Percentiles rank a stretch among this genome's conserved stretches.
These are phyloP conservation scores for Anisognathus igniventris DNA, from an alignment of 2,797 vertebrate species.

Conservation along the genomic window DNA sequence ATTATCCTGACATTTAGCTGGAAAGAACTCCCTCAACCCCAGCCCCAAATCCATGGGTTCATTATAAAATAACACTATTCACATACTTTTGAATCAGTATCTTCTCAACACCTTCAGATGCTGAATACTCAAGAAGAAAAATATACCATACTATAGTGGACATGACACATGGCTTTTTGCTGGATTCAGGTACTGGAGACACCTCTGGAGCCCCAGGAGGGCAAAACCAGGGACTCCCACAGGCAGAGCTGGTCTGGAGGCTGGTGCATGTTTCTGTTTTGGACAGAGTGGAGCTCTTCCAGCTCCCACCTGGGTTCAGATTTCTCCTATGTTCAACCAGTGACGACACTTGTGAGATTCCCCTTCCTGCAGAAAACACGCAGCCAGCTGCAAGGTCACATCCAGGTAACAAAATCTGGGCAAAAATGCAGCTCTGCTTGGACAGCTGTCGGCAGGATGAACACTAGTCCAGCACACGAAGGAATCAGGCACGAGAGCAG, in stretches of 20 bases:
- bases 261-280: neutral
- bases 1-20: slow-evolving; percentile 36
- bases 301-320: neutral
- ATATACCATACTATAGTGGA: slow-evolving; percentile 34
- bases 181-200: neutral
- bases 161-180: slow-evolving; percentile 54
- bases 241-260: neutral
- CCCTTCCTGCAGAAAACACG: slow-evolving; percentile 16
- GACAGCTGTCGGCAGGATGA: slow-evolving; percentile 49
- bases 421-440: slow-evolving; percentile 37
- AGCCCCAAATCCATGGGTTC: slow-evolving; percentile 6
- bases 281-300: neutral
- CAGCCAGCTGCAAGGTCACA: slow-evolving; percentile 29
- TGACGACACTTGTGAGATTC: neutral
- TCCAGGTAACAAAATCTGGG: neutral
- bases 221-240: neutral
- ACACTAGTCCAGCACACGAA: slow-evolving; percentile 48
- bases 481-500: slow-evolving; percentile 51
- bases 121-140: slow-evolving; percentile 69
- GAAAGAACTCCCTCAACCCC: neutral
- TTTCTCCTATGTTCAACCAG: neutral
- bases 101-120: slow-evolving; percentile 70
- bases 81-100: slow-evolving; percentile 65
- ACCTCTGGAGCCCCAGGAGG: neutral
- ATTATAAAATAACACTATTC: slow-evolving; percentile 66